These are phyloP conservation scores for Chinchilla lanigera DNA, from an alignment of 2,113 vertebrate genomes.

Conservation along the genomic window DNA sequence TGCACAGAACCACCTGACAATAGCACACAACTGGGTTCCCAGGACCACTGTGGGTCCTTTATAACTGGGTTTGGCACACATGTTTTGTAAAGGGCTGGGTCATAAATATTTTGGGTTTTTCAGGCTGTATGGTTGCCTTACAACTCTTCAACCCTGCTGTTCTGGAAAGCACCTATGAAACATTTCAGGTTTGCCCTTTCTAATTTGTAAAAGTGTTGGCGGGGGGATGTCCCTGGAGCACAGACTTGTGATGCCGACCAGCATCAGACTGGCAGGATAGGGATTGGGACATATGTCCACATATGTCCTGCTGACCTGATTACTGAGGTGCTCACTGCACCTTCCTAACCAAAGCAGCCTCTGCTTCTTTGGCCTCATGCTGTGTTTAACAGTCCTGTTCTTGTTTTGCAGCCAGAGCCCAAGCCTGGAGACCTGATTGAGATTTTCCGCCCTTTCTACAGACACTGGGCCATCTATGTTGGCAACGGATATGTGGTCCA, in stretches of 20 bases:
- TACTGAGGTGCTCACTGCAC: too few species aligned
- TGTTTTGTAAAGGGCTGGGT: neutral
- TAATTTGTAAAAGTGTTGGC: neutral
- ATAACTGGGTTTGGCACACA: too few species aligned
- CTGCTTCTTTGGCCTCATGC: fast-evolving
- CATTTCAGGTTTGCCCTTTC: neutral
- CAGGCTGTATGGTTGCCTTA: neutral
- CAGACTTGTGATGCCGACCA: neutral
- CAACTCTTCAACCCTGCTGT: neutral
- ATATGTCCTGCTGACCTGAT: neutral
- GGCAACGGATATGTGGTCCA: slow-evolving; percentile 91
- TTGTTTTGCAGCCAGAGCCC: slow-evolving; percentile 79
- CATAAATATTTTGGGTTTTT: neutral
- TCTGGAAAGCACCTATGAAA: fast-evolving
- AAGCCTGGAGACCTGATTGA: slow-evolving; percentile 92
- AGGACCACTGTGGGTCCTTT: neutral
- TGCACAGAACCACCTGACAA: neutral
- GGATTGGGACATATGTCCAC: neutral
- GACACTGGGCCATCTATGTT: slow-evolving; percentile 93
- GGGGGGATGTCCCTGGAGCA: neutral
- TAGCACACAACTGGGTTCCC: fast-evolving
- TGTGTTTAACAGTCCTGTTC: neutral
- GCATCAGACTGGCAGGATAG: neutral
- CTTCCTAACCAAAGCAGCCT: neutral
- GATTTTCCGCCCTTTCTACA: slow-evolving; percentile 88